Evolutionary conservation across 2,797 vertebrate species (phyloP).

Genomic region (Ceryle rudis): DNA sequence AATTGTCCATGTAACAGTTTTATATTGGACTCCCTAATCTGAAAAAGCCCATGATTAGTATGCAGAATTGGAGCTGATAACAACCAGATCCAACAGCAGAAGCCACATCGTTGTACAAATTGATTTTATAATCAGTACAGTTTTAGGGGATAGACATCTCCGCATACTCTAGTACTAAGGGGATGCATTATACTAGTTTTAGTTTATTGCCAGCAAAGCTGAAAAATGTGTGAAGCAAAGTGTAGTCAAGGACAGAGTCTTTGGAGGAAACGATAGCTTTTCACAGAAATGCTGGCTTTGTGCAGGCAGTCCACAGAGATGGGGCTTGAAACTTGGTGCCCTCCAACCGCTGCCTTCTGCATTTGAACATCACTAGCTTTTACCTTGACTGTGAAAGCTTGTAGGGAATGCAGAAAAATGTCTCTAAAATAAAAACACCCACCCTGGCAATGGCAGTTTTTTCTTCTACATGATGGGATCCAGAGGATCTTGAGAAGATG

Average conservation of each 20-base stretch:
- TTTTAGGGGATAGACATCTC: not conserved
- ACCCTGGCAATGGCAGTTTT: not conserved
- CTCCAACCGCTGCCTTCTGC: not conserved
- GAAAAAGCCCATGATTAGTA: not conserved
- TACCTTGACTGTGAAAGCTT: not conserved
- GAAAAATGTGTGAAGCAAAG: not conserved
- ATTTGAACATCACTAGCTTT: not conserved
- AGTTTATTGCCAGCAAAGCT: not conserved
- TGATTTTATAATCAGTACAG: constrained; percentile 60
- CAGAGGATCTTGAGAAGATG: not conserved
- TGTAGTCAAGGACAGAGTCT: not conserved
- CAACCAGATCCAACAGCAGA: not conserved
- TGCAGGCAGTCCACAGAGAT: not conserved
- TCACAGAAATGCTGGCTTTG: not conserved
- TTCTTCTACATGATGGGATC: not conserved
- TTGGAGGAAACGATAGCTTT: not conserved
- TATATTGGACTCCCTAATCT: constrained; percentile 33
- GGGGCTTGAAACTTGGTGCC: not conserved
- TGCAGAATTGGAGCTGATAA: constrained; percentile 33
- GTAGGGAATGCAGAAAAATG: not conserved
- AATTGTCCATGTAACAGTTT: constrained; percentile 50
- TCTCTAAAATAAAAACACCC: not conserved
- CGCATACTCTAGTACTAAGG: not conserved
- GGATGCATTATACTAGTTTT: not conserved
- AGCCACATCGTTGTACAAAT: not conserved